These are phyloP conservation scores for Andrena dorsata DNA, from an alignment of 2,888 invertebrate species.

Conservation along the genomic window DNA sequence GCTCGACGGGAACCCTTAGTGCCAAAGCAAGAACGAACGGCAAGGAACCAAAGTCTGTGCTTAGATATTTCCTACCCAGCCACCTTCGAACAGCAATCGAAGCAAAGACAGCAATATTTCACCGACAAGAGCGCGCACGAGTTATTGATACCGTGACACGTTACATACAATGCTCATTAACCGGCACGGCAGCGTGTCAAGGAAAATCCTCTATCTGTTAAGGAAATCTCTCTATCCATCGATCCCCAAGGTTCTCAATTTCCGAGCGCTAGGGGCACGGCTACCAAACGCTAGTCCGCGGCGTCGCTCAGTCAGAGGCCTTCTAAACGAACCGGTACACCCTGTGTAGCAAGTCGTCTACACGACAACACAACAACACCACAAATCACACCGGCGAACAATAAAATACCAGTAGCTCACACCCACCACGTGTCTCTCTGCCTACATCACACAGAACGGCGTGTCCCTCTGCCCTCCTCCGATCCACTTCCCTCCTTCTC, in stretches of 20 bases:
- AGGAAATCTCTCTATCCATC: constrained; percentile 21
- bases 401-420: constrained; percentile 76
- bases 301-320: constrained; percentile 51
- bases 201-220: constrained; percentile 29
- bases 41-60: not conserved
- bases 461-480: constrained; percentile 20
- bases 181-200: constrained; percentile 1
- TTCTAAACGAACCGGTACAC: constrained; percentile 65
- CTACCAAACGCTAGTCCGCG: constrained; percentile 30
- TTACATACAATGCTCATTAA: constrained; percentile 19
- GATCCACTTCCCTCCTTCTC: constrained; percentile 5
- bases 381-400: constrained; percentile 73
- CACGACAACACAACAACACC: constrained; percentile 71
- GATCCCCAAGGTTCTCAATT: constrained; percentile 35
- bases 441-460: constrained; percentile 55
- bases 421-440: constrained; percentile 72
- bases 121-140: not conserved
- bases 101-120: constrained; percentile 18
- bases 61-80: not conserved
- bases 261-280: constrained; percentile 31
- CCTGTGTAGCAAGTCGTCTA: constrained; percentile 58
- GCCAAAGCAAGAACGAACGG: not conserved
- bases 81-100: not conserved
- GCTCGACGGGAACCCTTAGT: not conserved
- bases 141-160: constrained; percentile 19